A percentile compares a stretch with the other conserved stretches of the same genome.
These are phyloP conservation scores for Drosophila nikananu DNA, from an alignment of 1,140 invertebrate species.

Conservation along the genomic window DNA sequence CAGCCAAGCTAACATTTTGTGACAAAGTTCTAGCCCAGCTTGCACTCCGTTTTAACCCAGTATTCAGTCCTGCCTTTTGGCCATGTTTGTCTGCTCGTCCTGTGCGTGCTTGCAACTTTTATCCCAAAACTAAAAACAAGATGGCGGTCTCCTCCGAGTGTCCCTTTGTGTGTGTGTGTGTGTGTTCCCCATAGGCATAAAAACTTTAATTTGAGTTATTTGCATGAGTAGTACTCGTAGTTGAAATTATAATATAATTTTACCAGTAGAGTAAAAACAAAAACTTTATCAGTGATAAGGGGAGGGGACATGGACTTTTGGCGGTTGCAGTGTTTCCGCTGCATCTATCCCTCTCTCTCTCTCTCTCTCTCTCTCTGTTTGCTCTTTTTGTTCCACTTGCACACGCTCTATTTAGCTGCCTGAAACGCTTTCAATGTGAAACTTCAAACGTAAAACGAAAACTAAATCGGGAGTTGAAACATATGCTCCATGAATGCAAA, in stretches of 20 bases:
- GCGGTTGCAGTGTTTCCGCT: constrained; percentile 6
- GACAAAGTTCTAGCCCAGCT: background rate
- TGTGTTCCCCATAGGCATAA: constrained; percentile 59
- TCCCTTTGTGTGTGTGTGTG: constrained; percentile 31
- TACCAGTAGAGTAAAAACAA: constrained; percentile 59
- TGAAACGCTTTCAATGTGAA: constrained; percentile 72
- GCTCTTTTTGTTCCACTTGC: constrained; percentile 14
- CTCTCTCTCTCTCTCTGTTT: background rate
- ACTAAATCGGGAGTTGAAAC: constrained; percentile 57
- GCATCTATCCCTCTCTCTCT: background rate
- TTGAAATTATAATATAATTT: constrained; percentile 80
- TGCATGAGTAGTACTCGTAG: constrained; percentile 63
- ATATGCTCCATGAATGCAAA: constrained; percentile 74
- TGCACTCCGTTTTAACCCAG: constrained; percentile 11
- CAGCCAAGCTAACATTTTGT: background rate
- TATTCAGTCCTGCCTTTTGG: constrained; percentile 15
- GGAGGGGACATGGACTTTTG: constrained; percentile 22
- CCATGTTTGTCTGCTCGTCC: constrained; percentile 47
- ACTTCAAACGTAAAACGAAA: constrained; percentile 64
- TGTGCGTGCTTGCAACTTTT: constrained; percentile 65
- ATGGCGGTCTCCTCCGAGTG: constrained; percentile 49
- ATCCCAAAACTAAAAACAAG: constrained; percentile 70
- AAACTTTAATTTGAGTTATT: constrained; percentile 81
- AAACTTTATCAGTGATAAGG: constrained; percentile 69
- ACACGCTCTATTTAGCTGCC: constrained; percentile 46